phyloP scores from a whole-genome alignment of 2,113 vertebrate genomes.

The Irena cyanogastra region DNA sequence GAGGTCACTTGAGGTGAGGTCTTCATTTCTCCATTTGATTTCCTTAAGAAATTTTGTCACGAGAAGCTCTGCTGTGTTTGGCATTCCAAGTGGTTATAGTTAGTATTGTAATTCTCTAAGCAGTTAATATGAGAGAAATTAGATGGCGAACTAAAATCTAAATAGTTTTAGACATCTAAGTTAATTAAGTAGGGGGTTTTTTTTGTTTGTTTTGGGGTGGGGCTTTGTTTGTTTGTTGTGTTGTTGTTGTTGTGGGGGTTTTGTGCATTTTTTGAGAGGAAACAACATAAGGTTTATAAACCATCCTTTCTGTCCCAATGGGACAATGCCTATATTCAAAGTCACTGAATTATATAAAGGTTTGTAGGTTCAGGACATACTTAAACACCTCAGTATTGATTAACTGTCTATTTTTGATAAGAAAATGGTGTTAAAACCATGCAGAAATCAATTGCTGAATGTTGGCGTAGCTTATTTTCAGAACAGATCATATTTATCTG shows the following conservation, averaged over 20 bases:
- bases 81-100: neutral
- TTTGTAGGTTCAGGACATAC: neutral
- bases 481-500: neutral
- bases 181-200: fast-evolving
- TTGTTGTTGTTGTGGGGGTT: neutral
- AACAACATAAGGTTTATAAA: neutral
- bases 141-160: neutral
- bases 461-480: conserved; percentile 6
- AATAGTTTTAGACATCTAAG: neutral
- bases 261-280: neutral
- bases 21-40: neutral
- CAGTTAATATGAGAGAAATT: neutral
- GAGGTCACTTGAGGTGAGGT: neutral
- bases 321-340: neutral
- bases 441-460: conserved; percentile 4
- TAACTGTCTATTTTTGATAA: conserved; percentile 38
- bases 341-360: neutral
- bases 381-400: conserved; percentile 36
- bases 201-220: neutral
- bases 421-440: conserved; percentile 20
- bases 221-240: neutral
- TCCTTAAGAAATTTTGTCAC: neutral
- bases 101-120: neutral
- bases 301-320: neutral
- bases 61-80: neutral